Evolutionary conservation across 92 coral and sea anemone genomes (phyloP).

Genomic region (Montipora capitata): DNA sequence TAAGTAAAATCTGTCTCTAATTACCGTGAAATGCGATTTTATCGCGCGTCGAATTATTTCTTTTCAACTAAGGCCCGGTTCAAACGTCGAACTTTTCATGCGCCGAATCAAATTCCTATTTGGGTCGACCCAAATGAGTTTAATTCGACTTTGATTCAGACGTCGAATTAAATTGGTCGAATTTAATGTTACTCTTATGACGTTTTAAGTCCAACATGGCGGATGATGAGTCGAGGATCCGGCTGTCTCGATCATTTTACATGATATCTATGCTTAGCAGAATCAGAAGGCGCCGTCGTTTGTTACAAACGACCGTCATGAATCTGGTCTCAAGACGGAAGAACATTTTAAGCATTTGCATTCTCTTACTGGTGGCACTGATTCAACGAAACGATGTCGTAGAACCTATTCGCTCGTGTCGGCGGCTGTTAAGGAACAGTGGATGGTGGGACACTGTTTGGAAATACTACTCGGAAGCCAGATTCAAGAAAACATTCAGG

Average conservation of each 20-base stretch:
- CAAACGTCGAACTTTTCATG: too few species aligned
- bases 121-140: too few species aligned
- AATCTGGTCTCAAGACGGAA: not conserved
- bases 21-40: too few species aligned
- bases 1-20: too few species aligned
- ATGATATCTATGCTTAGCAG: not conserved
- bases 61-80: too few species aligned
- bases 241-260: not conserved
- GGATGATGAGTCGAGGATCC: not conserved
- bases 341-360: not conserved
- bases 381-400: not conserved
- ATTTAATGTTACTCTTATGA: not conserved
- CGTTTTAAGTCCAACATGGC: not conserved
- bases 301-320: constrained; percentile 2
- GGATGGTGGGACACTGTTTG: constrained; percentile 53
- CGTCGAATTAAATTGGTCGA: not conserved
- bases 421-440: constrained; percentile 23
- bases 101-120: too few species aligned
- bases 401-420: not conserved
- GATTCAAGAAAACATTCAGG: constrained; percentile 40
- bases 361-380: not conserved
- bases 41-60: too few species aligned
- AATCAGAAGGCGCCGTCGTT: constrained; percentile 3
- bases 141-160: too few species aligned
- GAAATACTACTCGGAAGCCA: constrained; percentile 4